These are phyloP conservation scores for Cnemophilus loriae DNA, from an alignment of 2,113 vertebrate genomes.

Conservation along the genomic window DNA sequence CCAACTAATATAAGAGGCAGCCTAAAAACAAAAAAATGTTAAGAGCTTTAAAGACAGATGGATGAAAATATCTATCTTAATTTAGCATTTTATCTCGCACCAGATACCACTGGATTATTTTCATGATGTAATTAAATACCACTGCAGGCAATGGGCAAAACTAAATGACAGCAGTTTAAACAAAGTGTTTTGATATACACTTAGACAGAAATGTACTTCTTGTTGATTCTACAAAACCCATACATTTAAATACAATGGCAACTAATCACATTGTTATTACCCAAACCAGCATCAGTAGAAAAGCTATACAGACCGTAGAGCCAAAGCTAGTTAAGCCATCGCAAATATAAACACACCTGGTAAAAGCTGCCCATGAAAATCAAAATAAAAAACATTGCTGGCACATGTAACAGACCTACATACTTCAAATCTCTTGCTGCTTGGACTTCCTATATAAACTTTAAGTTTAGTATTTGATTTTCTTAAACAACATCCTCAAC, in stretches of 20 bases:
- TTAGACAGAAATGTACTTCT: not conserved
- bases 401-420: slow-evolving; percentile 20
- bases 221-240: not conserved
- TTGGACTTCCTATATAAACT: slow-evolving; percentile 40
- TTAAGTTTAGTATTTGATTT: slow-evolving; percentile 41
- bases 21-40: slow-evolving; percentile 66
- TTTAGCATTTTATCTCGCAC: not conserved
- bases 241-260: not conserved
- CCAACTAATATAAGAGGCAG: slow-evolving; percentile 94
- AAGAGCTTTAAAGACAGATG: slow-evolving; percentile 7
- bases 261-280: not conserved
- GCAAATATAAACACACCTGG: slow-evolving; percentile 21
- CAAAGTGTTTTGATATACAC: not conserved
- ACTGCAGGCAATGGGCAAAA: not conserved
- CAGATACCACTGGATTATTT: not conserved
- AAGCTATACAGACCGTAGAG: not conserved
- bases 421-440: slow-evolving; percentile 11
- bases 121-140: not conserved
- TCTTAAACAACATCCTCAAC: slow-evolving; percentile 27
- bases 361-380: not conserved
- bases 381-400: not conserved
- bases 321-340: not conserved
- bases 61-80: not conserved
- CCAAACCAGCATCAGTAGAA: not conserved
- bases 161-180: not conserved